These are phyloP conservation scores for Entomobrya multifasciata DNA, from an alignment of 2,888 invertebrate genomes.

Conservation along the genomic window DNA sequence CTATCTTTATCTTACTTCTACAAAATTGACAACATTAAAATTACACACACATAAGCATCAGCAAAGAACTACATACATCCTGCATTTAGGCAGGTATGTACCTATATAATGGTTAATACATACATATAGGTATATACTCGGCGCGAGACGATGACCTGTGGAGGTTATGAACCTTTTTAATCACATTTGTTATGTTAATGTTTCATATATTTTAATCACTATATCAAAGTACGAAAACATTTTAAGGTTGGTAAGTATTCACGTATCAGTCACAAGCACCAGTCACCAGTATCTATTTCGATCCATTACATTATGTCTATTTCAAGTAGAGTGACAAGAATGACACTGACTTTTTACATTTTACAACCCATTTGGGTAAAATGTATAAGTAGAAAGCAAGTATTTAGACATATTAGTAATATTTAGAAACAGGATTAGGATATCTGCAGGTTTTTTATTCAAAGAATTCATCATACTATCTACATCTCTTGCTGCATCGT, in stretches of 20 bases:
- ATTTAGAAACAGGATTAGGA: not conserved
- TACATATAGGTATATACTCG: slow-evolving; percentile 33
- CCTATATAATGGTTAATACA: slow-evolving; percentile 7
- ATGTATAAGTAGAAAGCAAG: no score
- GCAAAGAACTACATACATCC: not conserved
- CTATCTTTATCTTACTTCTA: slow-evolving; percentile 55
- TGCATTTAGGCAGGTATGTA: not conserved
- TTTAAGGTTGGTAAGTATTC: slow-evolving; percentile 1
- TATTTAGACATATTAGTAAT: no score
- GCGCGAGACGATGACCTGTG: slow-evolving; percentile 76
- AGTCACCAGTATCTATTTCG: not conserved
- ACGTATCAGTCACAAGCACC: slow-evolving; percentile 25
- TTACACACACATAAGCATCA: slow-evolving; percentile 49
- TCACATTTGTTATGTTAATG: slow-evolving; percentile 56
- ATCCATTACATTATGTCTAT: not conserved
- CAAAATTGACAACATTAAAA: slow-evolving; percentile 68
- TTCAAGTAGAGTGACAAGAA: slow-evolving; percentile 46
- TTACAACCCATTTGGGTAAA: slow-evolving; percentile 32
- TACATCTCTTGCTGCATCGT: no score
- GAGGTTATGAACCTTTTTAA: slow-evolving; percentile 75
- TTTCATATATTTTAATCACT: slow-evolving; percentile 21
- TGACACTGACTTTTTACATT: slow-evolving; percentile 54
- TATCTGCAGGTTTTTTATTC: not conserved
- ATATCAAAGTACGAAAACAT: slow-evolving; percentile 28
- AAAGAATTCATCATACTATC: not conserved